phyloP scores from a whole-genome alignment of 1,140 invertebrate species.

The Bicyclus anynana region DNA sequence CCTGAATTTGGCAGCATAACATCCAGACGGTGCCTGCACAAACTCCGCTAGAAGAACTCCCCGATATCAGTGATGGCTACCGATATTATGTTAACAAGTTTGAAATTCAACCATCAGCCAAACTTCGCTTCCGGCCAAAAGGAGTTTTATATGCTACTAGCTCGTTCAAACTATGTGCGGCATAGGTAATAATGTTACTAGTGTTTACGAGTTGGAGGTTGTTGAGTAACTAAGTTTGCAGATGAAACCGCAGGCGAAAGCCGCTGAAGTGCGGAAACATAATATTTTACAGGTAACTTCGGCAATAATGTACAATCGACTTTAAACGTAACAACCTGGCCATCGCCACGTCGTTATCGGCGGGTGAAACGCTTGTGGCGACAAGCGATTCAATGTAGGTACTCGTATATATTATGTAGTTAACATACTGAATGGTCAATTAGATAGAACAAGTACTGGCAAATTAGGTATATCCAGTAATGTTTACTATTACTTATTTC shows the following conservation, averaged over 20 bases:
- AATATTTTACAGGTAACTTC: slow-evolving; percentile 34
- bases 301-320: slow-evolving; percentile 11
- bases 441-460: too few species aligned
- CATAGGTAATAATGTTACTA: slow-evolving; percentile 46
- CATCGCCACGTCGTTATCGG: too few species aligned
- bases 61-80: background rate
- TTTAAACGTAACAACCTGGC: too few species aligned
- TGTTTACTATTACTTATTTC: too few species aligned
- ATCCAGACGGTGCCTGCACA: background rate
- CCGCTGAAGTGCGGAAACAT: slow-evolving; percentile 31
- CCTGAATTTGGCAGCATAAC: background rate
- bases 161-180: slow-evolving; percentile 40
- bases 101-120: slow-evolving; percentile 6
- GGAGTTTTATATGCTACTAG: slow-evolving; percentile 39
- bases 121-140: slow-evolving; percentile 30
- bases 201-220: slow-evolving; percentile 42
- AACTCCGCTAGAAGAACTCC: background rate
- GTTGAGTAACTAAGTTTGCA: slow-evolving; percentile 37
- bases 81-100: slow-evolving; percentile 10
- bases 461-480: too few species aligned
- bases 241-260: slow-evolving; percentile 36
- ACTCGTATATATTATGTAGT: too few species aligned
- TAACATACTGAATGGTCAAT: too few species aligned
- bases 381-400: too few species aligned
- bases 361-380: too few species aligned